Conservation (phyloP, 2,113 vertebrate species). For the Plestiodon gilberti region DNA sequence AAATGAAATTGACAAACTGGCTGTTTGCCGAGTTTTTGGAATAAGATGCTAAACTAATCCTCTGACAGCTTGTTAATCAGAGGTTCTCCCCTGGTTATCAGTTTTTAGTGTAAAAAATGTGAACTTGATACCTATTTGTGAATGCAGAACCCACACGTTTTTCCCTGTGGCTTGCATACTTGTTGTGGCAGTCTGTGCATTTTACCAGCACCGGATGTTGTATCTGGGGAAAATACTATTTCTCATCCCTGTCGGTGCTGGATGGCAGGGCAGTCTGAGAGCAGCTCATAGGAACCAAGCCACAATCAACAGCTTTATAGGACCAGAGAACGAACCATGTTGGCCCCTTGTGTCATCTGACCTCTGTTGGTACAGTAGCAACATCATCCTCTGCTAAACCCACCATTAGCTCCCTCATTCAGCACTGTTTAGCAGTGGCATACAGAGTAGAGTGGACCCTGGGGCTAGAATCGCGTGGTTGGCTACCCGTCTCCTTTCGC, state of each 20-base stretch:
- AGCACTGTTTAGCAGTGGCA: background rate
- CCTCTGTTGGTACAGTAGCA: background rate
- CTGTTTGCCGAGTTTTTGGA: conserved; percentile 19
- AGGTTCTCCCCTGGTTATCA: background rate
- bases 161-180: background rate
- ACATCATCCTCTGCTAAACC: background rate
- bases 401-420: background rate
- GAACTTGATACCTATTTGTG: background rate
- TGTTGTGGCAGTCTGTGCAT: no score
- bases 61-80: background rate
- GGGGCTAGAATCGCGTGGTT: background rate
- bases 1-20: conserved; percentile 30
- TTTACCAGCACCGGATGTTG: background rate
- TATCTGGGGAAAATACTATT: background rate
- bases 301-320: background rate
- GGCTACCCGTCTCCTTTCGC: background rate
- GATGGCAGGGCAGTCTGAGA: background rate
- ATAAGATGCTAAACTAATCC: conserved; percentile 21
- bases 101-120: background rate
- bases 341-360: background rate
- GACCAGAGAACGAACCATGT: no score
- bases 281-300: background rate
- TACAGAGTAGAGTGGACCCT: background rate
- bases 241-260: background rate
- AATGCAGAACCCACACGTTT: background rate